phyloP scores from a whole-genome alignment of 1,140 invertebrate species.

The Cryptotermes secundus region DNA sequence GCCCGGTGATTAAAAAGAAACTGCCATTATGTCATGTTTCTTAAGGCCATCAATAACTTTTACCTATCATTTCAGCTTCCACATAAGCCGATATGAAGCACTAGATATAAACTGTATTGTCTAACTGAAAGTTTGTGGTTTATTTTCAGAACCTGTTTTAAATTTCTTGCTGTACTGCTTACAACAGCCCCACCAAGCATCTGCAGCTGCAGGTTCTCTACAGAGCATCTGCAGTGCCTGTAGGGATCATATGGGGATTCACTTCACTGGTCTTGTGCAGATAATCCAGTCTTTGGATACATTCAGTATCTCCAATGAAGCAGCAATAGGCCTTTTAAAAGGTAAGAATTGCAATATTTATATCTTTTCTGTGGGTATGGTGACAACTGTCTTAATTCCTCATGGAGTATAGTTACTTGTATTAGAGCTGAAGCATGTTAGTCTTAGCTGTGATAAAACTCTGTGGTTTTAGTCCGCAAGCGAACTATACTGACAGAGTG shows the following conservation, averaged over 20 bases:
- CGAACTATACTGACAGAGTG: too few species aligned
- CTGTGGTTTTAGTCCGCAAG: too few species aligned
- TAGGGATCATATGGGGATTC: constrained; percentile 73
- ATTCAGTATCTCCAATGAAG: constrained; percentile 76
- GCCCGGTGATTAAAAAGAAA: too few species aligned
- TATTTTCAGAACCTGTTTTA: constrained; percentile 67
- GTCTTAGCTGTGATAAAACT: too few species aligned
- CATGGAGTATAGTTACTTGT: too few species aligned
- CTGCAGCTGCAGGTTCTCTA: constrained; percentile 73
- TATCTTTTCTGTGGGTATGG: background rate
- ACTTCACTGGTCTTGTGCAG: constrained; percentile 78
- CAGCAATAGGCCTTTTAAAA: constrained; percentile 80
- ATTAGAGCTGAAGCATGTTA: too few species aligned
- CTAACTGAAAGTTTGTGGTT: constrained; percentile 6
- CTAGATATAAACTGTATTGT: background rate
- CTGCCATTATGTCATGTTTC: too few species aligned
- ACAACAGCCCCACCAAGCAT: constrained; percentile 70
- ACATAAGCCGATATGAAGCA: background rate
- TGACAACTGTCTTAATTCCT: background rate
- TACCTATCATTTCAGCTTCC: background rate
- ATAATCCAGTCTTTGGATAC: constrained; percentile 77
- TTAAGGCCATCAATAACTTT: too few species aligned
- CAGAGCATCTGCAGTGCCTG: constrained; percentile 76
- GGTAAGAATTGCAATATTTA: constrained; percentile 50
- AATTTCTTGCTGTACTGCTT: constrained; percentile 76